Evolutionary conservation across 2,113 vertebrate genomes (phyloP), one percentile per base, ranked within the genome.

Genomic region (Otus sunia): DNA sequence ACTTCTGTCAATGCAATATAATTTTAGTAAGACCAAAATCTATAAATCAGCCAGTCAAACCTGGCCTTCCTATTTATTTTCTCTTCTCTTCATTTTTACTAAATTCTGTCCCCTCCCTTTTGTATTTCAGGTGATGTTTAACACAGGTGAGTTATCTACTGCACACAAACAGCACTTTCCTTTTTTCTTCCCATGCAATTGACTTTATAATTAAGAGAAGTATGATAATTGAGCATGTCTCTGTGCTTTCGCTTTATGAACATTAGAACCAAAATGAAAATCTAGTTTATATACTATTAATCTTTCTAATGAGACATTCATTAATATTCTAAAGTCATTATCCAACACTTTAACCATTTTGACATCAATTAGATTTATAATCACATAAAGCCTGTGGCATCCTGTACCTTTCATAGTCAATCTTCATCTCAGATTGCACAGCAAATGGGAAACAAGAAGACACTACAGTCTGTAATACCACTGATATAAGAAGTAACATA

Each of bases 281-380:
- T 50, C 23, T 85, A 62, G 25, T 85, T 94, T 85, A 32, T 75
- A 58, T 82, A 62, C 37, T 45, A 59, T 75, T 96, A 87, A 91
- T 85, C 86, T 82, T 94, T 72, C 26, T 91, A 94, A 92, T 69
- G 41, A 79, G 41, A 16, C 11, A 53, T 72, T 91, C 26, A 92
- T 96, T 93, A 92, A 63, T 90, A 91, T 92, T 94, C 84, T 34
- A 59, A 76, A 85, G 45, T 68, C 6, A 79, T 92, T 95, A 91
- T 72, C 62, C 22, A 73, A 59, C 45, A 59, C 34, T 92, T 84
- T 59, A 94, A 92, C 88, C 25, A 58, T 94, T 93, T 93, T 91
- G 86, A 90, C 92, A 91, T 95, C 72, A 94, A 94, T 96, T 96
- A 94, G 60, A 92, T 96, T 94, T 93, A 82, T 90, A 91, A 94